Conservation (phyloP, 2,113 vertebrate species). For the Anser cygnoides region DNA sequence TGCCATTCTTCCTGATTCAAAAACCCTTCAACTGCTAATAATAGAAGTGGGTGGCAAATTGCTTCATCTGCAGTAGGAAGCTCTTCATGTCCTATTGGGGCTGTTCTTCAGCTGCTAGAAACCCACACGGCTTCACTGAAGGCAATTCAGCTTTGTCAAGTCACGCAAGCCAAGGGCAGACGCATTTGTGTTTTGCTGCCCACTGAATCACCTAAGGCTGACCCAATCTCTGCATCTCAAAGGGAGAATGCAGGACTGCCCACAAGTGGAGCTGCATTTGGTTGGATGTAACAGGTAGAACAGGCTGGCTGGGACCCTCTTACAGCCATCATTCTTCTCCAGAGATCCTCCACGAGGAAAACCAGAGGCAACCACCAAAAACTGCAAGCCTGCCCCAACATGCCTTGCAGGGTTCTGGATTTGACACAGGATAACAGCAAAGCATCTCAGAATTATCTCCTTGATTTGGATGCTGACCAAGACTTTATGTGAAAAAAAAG, state of each 20-base stretch:
- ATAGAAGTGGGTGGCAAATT: constrained; percentile 45
- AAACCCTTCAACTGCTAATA: constrained; percentile 45
- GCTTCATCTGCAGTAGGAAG: constrained; percentile 60
- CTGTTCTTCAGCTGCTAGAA: constrained; percentile 15
- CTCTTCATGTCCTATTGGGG: constrained; percentile 41
- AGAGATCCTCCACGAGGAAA: neutral
- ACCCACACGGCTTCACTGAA: neutral
- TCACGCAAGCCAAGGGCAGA: neutral
- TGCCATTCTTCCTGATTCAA: constrained; percentile 59
- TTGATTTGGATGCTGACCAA: neutral
- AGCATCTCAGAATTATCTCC: neutral
- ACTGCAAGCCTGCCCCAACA: neutral
- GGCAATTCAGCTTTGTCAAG: neutral
- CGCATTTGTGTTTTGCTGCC: neutral
- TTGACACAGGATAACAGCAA: neutral
- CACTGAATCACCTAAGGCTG: neutral
- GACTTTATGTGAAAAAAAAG: neutral
- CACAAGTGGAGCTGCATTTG: neutral
- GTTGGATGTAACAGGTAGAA: neutral
- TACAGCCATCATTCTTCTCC: neutral
- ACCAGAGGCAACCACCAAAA: neutral
- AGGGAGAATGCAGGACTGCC: neutral
- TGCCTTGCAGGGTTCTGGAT: neutral
- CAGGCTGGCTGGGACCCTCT: neutral
- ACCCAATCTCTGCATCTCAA: neutral